Conservation (phyloP, 2,113 vertebrate species). For the Eptesicus fuscus region DNA sequence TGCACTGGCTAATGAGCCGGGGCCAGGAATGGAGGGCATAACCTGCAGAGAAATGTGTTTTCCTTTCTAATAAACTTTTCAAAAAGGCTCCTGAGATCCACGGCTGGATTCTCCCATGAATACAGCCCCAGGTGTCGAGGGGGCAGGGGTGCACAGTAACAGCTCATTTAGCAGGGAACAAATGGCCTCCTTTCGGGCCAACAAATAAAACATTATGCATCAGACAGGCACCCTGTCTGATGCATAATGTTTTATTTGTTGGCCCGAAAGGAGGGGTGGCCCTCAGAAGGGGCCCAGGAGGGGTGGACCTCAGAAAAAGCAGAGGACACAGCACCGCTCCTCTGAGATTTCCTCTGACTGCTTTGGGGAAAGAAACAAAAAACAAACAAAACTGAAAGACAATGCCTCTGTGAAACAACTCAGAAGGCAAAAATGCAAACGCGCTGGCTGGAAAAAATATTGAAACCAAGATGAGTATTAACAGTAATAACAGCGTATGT, state of each 20-base stretch:
- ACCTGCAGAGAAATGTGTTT: constrained; percentile 6
- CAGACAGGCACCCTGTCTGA: background rate
- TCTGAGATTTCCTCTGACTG: background rate
- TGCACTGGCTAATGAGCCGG: constrained; percentile 38
- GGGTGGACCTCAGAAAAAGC: background rate
- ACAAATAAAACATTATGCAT: constrained; percentile 8
- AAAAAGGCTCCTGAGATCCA: constrained; percentile 46
- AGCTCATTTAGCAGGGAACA: constrained; percentile 73
- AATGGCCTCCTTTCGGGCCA: constrained; percentile 54
- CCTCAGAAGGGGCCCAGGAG: background rate
- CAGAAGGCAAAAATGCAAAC: constrained; percentile 9
- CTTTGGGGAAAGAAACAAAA: background rate
- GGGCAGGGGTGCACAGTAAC: constrained; percentile 20
- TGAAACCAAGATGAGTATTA: constrained; percentile 31
- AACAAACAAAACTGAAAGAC: background rate
- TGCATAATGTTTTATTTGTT: too few relatives aligned
- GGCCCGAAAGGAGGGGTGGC: too few relatives aligned
- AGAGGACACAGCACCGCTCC: background rate
- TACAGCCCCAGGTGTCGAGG: constrained; percentile 52
- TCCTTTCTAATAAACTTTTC: constrained; percentile 62
- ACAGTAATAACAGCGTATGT: background rate
- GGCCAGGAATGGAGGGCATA: background rate
- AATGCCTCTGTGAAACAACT: background rate
- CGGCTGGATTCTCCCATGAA: constrained; percentile 54
- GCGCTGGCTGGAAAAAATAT: background rate